Percentiles rank a stretch among this genome's conserved stretches.
phyloP scores from a whole-genome alignment of 2,888 invertebrate species.

The Lasioglossum oenotherae region DNA sequence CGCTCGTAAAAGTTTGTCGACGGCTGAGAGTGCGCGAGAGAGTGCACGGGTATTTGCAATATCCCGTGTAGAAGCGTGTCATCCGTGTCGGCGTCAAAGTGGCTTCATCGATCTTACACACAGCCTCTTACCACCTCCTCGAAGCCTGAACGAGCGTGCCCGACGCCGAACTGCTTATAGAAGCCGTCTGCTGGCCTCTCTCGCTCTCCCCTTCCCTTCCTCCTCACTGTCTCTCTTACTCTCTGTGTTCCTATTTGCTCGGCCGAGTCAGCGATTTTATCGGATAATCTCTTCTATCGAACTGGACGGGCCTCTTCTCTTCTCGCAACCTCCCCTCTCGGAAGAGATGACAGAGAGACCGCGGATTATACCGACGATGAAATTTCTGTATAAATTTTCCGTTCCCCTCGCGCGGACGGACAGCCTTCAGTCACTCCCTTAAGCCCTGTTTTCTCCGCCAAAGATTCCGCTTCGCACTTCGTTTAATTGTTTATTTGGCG shows the following conservation, averaged over 20 bases:
- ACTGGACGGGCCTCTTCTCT: constrained; percentile 36
- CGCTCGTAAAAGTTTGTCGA: constrained; percentile 61
- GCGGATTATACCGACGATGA: constrained; percentile 27
- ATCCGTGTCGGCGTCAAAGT: constrained; percentile 65
- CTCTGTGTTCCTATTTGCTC: constrained; percentile 45
- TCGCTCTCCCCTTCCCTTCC: neutral
- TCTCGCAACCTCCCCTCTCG: neutral
- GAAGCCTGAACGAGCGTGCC: constrained; percentile 55
- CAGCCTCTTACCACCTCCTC: constrained; percentile 64
- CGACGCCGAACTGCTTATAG: constrained; percentile 53
- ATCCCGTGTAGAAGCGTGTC: constrained; percentile 60
- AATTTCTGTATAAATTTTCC: constrained; percentile 32
- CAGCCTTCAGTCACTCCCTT: neutral
- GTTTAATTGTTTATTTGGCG: constrained; percentile 9
- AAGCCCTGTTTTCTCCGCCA: neutral
- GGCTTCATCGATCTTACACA: constrained; percentile 67
- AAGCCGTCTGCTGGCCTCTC: constrained; percentile 38
- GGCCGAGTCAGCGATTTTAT: constrained; percentile 54
- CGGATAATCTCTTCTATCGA: constrained; percentile 49
- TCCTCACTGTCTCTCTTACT: neutral
- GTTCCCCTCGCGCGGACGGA: neutral
- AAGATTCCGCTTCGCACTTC: neutral
- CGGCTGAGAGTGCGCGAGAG: constrained; percentile 56
- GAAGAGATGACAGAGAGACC: neutral
- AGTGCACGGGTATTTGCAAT: constrained; percentile 60